These are phyloP conservation scores for Chelmon rostratus DNA, from an alignment of 2,797 vertebrate genomes.

Conservation along the genomic window DNA sequence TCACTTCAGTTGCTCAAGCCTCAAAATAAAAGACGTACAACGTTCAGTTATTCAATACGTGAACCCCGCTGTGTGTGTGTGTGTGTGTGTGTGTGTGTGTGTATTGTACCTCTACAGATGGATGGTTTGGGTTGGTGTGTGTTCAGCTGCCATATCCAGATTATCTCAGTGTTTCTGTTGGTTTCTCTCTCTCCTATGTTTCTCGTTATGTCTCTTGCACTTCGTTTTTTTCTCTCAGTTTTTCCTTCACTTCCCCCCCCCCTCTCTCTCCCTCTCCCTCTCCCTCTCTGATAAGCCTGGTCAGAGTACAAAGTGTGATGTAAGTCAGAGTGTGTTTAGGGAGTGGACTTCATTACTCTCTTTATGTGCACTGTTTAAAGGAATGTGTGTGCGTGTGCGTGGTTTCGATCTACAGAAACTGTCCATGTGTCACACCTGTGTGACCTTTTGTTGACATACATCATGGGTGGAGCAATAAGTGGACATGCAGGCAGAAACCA, in stretches of 20 bases:
- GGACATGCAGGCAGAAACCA: not conserved
- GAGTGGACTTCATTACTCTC: slow-evolving; percentile 43
- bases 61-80: not conserved
- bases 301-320: slow-evolving; percentile 66
- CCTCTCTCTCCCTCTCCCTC: not conserved
- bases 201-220: not conserved
- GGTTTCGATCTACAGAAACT: not conserved
- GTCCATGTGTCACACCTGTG: not conserved
- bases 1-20: not conserved
- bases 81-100: slow-evolving; percentile 12
- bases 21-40: slow-evolving; percentile 38
- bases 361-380: slow-evolving; percentile 26
- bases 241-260: slow-evolving; percentile 20
- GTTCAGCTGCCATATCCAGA: slow-evolving; percentile 40
- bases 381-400: slow-evolving; percentile 31
- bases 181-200: slow-evolving; percentile 12
- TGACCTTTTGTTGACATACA: not conserved
- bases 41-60: not conserved
- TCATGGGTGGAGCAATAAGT: not conserved
- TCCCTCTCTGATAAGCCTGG: slow-evolving; percentile 59
- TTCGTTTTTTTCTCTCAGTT: not conserved
- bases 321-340: slow-evolving; percentile 51
- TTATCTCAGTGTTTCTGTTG: not conserved
- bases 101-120: slow-evolving; percentile 47
- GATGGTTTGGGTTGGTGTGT: not conserved